Evolutionary conservation across 2,797 vertebrate species (phyloP).

Genomic region (Oceanodroma leucorhoa): DNA sequence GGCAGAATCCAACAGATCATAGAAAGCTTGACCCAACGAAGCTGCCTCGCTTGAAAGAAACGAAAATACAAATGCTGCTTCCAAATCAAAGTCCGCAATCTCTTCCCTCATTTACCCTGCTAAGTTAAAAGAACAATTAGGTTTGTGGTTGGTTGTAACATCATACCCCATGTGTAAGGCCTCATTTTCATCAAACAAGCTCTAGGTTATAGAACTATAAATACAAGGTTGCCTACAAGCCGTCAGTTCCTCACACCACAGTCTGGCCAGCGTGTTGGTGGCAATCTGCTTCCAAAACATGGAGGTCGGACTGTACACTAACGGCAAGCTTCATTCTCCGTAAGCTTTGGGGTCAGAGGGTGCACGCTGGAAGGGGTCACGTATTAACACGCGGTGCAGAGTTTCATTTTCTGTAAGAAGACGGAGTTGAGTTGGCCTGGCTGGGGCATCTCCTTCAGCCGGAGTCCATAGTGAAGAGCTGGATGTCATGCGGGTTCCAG

Average conservation of each 20-base stretch:
- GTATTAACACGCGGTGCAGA: neutral
- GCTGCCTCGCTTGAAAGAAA: neutral
- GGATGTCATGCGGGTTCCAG: conserved; percentile 91
- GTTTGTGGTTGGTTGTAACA: conserved; percentile 14
- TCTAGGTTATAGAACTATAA: conserved; percentile 56
- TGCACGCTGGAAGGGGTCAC: neutral
- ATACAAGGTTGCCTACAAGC: conserved; percentile 44
- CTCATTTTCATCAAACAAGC: conserved; percentile 37
- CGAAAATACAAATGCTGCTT: neutral
- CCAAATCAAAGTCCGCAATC: neutral
- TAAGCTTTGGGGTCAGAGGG: conserved; percentile 15
- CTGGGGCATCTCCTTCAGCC: conserved; percentile 72
- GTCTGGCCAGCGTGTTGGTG: neutral
- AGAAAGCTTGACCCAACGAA: neutral
- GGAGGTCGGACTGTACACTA: neutral
- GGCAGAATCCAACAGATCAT: neutral
- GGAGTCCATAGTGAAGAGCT: conserved; percentile 95
- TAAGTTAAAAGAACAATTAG: neutral
- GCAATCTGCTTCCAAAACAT: neutral
- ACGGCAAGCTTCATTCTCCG: neutral
- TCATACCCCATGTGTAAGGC: conserved; percentile 40
- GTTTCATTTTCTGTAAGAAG: neutral
- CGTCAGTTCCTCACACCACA: neutral
- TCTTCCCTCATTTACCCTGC: neutral
- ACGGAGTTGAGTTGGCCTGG: neutral